Conservation (phyloP, 1,140 invertebrate genomes). For the Aphelenchoides avenae region DNA sequence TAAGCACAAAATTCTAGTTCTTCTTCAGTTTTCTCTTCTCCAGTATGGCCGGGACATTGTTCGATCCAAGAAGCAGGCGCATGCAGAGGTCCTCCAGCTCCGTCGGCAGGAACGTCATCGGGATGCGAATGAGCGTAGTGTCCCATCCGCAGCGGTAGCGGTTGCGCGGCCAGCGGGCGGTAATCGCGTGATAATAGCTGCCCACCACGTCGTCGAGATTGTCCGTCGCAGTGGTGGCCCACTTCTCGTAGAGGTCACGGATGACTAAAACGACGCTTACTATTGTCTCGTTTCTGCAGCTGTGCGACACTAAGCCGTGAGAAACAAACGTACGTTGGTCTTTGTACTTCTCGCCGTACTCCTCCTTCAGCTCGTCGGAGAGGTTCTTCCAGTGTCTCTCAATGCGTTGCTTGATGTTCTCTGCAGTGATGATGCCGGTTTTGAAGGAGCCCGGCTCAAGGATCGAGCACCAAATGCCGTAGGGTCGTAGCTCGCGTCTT, state of each 20-base stretch:
- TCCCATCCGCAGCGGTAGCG: conserved; percentile 55
- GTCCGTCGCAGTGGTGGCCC: neutral
- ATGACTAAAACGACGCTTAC: neutral
- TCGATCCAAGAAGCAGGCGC: neutral
- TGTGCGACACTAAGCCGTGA: neutral
- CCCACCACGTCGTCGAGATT: conserved; percentile 50
- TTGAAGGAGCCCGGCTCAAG: conserved; percentile 59
- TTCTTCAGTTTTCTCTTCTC: too few species aligned
- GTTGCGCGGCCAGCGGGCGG: conserved; percentile 42
- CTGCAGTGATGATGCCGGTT: conserved; percentile 44
- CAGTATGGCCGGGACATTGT: conserved; percentile 4
- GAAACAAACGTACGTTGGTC: conserved; percentile 57
- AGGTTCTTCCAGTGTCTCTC: conserved; percentile 39
- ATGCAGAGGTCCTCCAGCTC: conserved; percentile 11
- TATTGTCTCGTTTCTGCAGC: neutral
- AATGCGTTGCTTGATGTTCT: conserved; percentile 37
- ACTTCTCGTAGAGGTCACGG: too few species aligned
- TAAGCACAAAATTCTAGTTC: too few species aligned
- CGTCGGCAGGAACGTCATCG: conserved; percentile 37
- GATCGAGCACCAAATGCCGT: conserved; percentile 54
- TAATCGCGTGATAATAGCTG: conserved; percentile 56
- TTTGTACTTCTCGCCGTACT: conserved; percentile 54
- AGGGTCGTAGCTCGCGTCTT: conserved; percentile 39
- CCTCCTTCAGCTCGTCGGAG: conserved; percentile 32
- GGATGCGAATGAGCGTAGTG: conserved; percentile 50